phyloP scores from a whole-genome alignment of 2,888 invertebrate genomes.

The Orthonychiurus folsomi region DNA sequence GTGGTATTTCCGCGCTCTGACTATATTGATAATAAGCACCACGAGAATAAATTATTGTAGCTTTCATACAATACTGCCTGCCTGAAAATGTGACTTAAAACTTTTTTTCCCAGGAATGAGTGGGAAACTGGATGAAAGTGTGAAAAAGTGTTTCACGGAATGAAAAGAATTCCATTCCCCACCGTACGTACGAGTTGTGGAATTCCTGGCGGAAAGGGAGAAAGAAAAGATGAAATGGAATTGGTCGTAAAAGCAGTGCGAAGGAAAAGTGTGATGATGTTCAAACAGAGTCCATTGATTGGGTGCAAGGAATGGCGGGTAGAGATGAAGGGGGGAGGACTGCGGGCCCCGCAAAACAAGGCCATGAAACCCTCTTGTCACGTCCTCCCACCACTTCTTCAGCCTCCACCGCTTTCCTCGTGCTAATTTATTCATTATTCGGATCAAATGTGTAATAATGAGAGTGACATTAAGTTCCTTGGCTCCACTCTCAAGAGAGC shows the following conservation, averaged over 20 bases:
- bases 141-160: too few relatives aligned
- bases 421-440: constrained; percentile 42
- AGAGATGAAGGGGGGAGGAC: constrained; percentile 10
- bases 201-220: background rate
- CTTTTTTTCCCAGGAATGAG: too few relatives aligned
- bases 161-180: background rate
- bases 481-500: constrained; percentile 38
- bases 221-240: constrained; percentile 5
- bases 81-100: too few relatives aligned
- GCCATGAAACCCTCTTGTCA: constrained; percentile 40
- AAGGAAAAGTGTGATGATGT: constrained; percentile 29
- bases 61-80: too few relatives aligned
- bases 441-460: constrained; percentile 42
- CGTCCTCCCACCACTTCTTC: constrained; percentile 34
- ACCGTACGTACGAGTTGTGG: background rate
- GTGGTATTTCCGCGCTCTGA: too few relatives aligned
- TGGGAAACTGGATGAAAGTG: too few relatives aligned
- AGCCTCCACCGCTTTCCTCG: constrained; percentile 21
- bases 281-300: constrained; percentile 18
- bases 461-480: constrained; percentile 41
- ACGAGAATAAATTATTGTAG: too few relatives aligned
- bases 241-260: constrained; percentile 30
- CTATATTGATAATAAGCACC: too few relatives aligned
- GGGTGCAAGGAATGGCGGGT: background rate
- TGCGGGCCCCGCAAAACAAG: constrained; percentile 20